phyloP scores from a whole-genome alignment of 1,140 invertebrate species.

The Lasioglossum baleicum region DNA sequence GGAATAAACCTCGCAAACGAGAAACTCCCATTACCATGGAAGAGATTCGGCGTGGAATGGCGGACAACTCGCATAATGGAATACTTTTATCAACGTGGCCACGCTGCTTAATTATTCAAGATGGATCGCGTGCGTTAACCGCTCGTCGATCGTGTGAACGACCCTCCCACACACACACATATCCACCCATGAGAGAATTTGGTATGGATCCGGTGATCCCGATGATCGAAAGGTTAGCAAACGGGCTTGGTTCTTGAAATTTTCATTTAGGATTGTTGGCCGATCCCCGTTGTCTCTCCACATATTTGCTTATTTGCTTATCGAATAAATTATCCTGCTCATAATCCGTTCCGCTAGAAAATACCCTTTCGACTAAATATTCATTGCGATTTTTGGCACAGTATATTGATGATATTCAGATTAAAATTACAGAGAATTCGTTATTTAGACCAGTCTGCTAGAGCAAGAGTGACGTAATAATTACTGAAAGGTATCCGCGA shows the following conservation, averaged over 20 bases:
- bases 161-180: conserved; percentile 12
- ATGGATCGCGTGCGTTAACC: conserved; percentile 62
- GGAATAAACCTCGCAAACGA: conserved; percentile 60
- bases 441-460: no score
- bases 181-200: conserved; percentile 39
- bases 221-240: conserved; percentile 3
- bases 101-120: conserved; percentile 71
- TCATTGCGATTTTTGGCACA: no score
- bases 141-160: conserved; percentile 40
- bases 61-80: conserved; percentile 70
- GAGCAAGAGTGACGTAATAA: no score
- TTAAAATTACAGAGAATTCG: no score
- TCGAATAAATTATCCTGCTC: no score
- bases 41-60: conserved; percentile 52
- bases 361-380: no score
- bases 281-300: background rate
- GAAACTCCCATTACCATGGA: conserved; percentile 68
- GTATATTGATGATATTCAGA: no score
- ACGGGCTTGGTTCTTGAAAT: background rate
- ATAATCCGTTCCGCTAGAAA: no score
- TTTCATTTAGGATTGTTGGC: background rate
- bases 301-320: background rate
- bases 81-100: conserved; percentile 71
- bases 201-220: conserved; percentile 35
- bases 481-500: no score